Base-by-base conservation (phyloP, 1,140 invertebrate species). In the Rhynchophorus ferrugineus region DNA sequence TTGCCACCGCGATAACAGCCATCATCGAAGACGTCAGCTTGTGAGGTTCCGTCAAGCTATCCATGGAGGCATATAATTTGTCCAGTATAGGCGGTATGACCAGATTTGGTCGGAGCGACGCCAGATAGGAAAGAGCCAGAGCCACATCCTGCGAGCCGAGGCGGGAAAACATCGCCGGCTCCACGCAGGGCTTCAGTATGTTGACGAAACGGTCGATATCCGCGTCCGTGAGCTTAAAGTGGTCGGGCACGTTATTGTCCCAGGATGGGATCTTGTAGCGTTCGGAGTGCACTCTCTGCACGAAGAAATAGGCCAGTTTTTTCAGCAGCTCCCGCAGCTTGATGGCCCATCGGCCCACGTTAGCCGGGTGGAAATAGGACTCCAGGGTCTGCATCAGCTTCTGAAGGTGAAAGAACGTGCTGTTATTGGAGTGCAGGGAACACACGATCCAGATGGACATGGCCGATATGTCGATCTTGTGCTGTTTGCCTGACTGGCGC, bases 361-460 rank as follows among this genome's bases (percentile, higher is more conserved):
- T 96, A 0, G 91, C 91, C 43, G 89, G 89, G 73, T 96, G 87
- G 62, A 86, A 83, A 71, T 91, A 96, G 6, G 88, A 91, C 67
- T 92, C 87, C 1, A 94, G 71, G 0, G 87, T 82, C 59, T 83
- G 84, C 58, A 95, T 82, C 63, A 96, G 82, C 54, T 85, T 84
- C 44, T 82, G 79, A 18, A 95, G 71, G 68, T 93, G 81, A 33
- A 78, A 77, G 63, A 91, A 81, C 5, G 83, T 78, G 61, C 76
- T 73, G 36, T 76, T 71, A 24, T 72, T 71, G 35, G 67, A 71
- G 57, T 76, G 75, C 36, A 84, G 71, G 54, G 76, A 78, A 58
- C 80, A 76, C 1, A 85, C 78, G 49, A 90, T 87, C 83, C 85
- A 89, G 9, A 73, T 66, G 0, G 82, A 75, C 19, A 84, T 79